Evolutionary conservation across 2,797 vertebrate species (phyloP), one percentile per base, ranked within the genome.

Genomic region (Sternotherus odoratus): DNA sequence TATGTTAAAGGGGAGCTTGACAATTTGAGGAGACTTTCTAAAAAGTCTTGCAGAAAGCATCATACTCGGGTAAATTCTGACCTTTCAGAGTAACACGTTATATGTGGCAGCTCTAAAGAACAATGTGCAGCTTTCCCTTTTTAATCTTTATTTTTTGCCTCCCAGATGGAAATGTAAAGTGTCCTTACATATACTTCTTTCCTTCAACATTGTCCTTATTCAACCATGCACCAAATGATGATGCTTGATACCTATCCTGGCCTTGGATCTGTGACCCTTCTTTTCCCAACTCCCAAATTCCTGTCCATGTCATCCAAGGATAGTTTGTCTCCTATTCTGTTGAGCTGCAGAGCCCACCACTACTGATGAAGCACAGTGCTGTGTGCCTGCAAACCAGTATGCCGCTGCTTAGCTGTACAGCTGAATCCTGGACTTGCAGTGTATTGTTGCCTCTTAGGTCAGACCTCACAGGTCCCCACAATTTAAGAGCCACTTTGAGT

Each of bases 91-190:
- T 77, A 95, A 85, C 87, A 26, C 30, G 84, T 86, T 97, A 85
- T 86, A 82, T 89, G 86, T 96, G 94, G 96, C 69, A 57, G 56
- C 16, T 33, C 83, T n/a, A 11, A 78, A 60, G 50, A 57, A 79
- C 86, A 90, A 94, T 95, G 91, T 92, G 85, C 89, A 94, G 85
- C 97, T 97, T 97, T 95, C 96, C 95, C 83, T 91, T 85, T 97
- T 87, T 94, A 79, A 5, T 87, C 93, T 93, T 92, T 57, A 54
- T 95, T 94, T 83, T 94, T 66, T 66, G 63, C n/a, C n/a, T 66
- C 63, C 54, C 89, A 87, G 89, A 88, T 91, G 91, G 92, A 95
- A 46, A 74, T 74, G 69, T 24, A 74, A 46, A 17, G 13, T 74
- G 46, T 46, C 24, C 12, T 26, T 39, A 26, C 5, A 28, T 26